Percentiles rank a stretch among this genome's conserved stretches.
Conservation (phyloP, 1,140 invertebrate genomes). For the Lepidotrigona ventralis region DNA sequence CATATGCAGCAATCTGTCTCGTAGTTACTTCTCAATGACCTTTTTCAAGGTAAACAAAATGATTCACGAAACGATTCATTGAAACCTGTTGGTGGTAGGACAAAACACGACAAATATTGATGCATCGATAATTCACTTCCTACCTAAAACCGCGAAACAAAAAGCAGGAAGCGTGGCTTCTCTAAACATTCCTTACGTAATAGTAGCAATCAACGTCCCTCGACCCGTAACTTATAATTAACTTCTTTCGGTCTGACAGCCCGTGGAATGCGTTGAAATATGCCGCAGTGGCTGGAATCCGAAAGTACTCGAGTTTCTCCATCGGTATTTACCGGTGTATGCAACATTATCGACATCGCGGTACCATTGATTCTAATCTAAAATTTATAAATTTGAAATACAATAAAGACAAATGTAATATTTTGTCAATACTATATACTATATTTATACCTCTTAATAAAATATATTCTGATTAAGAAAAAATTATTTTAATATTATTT, state of each 20-base stretch:
- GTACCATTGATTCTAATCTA: neutral
- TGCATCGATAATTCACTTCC: neutral
- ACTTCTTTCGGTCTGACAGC: conserved; percentile 19
- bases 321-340: neutral
- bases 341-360: neutral
- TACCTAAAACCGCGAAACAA: conserved; percentile 19
- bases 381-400: neutral
- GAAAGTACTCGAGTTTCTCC: conserved; percentile 1
- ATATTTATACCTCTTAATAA: neutral
- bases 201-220: conserved; percentile 26
- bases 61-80: neutral
- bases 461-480: neutral
- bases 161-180: conserved; percentile 42
- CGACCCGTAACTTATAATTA: conserved; percentile 46
- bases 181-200: conserved; percentile 51
- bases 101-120: conserved; percentile 20
- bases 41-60: neutral
- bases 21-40: too few species aligned
- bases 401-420: neutral
- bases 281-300: neutral
- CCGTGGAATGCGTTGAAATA: conserved; percentile 21
- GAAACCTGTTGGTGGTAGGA: neutral
- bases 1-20: too few species aligned
- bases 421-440: too few species aligned
- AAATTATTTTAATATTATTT: neutral